A percentile compares a stretch with the other conserved stretches of the same genome.
phyloP scores from a whole-genome alignment of 2,797 vertebrate species.

The Mastacembelus armatus region DNA sequence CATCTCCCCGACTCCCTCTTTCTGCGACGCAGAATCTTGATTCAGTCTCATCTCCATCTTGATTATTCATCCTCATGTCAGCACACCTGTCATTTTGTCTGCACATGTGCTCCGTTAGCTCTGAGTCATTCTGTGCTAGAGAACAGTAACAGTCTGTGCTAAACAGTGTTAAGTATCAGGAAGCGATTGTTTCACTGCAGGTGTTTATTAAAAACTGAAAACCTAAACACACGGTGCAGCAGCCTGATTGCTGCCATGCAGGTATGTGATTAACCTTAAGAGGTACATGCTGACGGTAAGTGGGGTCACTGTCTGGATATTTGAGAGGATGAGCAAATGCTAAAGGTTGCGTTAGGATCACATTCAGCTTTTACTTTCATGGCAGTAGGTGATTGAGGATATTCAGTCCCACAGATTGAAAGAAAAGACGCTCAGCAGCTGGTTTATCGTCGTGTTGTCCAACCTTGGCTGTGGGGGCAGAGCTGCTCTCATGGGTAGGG shows the following conservation, averaged over 20 bases:
- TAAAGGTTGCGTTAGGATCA: background rate
- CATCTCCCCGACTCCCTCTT: conserved; percentile 20
- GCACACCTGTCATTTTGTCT: conserved; percentile 54
- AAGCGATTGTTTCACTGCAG: conserved; percentile 28
- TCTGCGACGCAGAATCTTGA: conserved; percentile 12
- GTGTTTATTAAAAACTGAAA: conserved; percentile 26
- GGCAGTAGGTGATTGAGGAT: background rate
- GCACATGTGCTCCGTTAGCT: conserved; percentile 49
- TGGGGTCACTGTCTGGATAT: background rate
- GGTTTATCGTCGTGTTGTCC: too few species aligned
- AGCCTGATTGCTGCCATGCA: background rate
- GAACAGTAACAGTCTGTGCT: conserved; percentile 33
- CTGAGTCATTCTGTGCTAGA: conserved; percentile 42
- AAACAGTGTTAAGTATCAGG: conserved; percentile 19
- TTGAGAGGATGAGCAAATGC: conserved; percentile 5
- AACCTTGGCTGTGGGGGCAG: too few species aligned
- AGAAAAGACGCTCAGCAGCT: background rate
- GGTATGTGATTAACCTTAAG: conserved; percentile 8
- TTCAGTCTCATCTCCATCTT: conserved; percentile 35
- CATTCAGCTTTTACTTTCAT: background rate
- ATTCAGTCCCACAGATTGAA: background rate
- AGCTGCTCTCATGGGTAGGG: background rate
- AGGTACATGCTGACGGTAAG: background rate
- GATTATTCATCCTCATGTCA: conserved; percentile 49
- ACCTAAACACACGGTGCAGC: conserved; percentile 2